Conservation (phyloP, 2,888 invertebrate genomes). For the Saturnia pavonia region DNA sequence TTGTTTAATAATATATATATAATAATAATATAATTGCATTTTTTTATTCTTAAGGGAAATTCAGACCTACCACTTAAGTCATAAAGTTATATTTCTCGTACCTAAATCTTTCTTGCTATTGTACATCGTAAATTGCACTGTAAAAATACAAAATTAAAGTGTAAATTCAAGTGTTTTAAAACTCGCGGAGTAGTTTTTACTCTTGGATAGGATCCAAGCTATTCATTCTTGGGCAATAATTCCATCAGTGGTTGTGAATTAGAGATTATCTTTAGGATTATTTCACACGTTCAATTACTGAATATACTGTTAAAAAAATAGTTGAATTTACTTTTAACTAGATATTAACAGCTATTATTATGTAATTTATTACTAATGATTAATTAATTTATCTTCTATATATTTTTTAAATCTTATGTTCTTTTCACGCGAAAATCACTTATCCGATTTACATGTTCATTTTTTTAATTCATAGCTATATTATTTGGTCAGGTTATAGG, state of each 20-base stretch:
- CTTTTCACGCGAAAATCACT: no score
- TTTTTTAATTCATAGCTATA: no score
- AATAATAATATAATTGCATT: slow-evolving; percentile 3
- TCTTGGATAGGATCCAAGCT: slow-evolving; percentile 58
- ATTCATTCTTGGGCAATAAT: slow-evolving; percentile 60
- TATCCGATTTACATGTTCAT: no score
- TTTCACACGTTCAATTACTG: slow-evolving; percentile 30
- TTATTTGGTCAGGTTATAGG: no score
- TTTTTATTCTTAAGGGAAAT: not conserved
- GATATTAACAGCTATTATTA: no score
- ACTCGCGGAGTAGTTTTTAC: slow-evolving; percentile 24
- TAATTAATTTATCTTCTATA: no score
- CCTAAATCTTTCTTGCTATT: not conserved
- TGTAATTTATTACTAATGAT: no score
- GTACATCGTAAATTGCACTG: not conserved
- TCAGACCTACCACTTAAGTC: not conserved
- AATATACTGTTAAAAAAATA: not conserved
- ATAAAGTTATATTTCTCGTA: not conserved
- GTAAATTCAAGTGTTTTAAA: not conserved
- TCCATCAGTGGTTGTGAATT: slow-evolving; percentile 59
- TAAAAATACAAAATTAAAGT: not conserved
- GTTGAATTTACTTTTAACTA: not conserved
- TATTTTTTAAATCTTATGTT: no score
- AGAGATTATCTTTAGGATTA: slow-evolving; percentile 56
- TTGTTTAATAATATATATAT: no score